Evolutionary conservation across 2,797 vertebrate genomes (phyloP), one percentile per base, ranked within the genome.

Genomic region (Adrianichthys oophorus): DNA sequence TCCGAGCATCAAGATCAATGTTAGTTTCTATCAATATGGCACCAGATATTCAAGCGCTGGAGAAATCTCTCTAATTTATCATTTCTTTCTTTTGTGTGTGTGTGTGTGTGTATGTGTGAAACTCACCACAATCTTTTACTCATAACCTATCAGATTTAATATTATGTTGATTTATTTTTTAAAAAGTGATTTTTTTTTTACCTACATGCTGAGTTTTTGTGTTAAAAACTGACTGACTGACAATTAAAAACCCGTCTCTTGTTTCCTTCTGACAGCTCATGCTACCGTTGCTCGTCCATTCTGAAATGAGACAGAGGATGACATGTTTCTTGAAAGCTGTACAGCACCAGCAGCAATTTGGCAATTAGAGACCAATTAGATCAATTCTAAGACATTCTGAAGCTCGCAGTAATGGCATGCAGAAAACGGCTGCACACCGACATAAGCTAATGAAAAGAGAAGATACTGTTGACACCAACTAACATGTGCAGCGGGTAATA

Each of bases 1-100:
- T 1, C 1, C 42, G 45, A 59, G 29, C 48, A 40, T 63, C 53
- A 56, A 67, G 51, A 65, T 61, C 57, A 64, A 37, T 32, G 17
- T 48, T 55, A 29, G 12, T 51, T 26, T 47, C 43, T 59, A 32
- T 32, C 29, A 32, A 32, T 32, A 10, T 10, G 12, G 10, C 32
- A 37, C 26, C 26, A 21, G 24, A 5, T 26, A 26, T 26, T 26
- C 10, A 32, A 32, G 3, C 29, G 29, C 8, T 32, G 8, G 8
- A 32, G 29, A 32, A 10, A 32, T 26, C 5, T 7, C 24, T 26
- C 24, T 32, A 32, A 8, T 32, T 32, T 32, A 12, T 10, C 10
- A 3, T 32, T 3, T 1, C 29, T 32, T 32, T 32, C 8, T 32
- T 10, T 32, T 8, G 24, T 26, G 24, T 26, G 24, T 26, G 5